Conservation (phyloP, 1,140 invertebrate species). For the Drosophila yakuba region DNA sequence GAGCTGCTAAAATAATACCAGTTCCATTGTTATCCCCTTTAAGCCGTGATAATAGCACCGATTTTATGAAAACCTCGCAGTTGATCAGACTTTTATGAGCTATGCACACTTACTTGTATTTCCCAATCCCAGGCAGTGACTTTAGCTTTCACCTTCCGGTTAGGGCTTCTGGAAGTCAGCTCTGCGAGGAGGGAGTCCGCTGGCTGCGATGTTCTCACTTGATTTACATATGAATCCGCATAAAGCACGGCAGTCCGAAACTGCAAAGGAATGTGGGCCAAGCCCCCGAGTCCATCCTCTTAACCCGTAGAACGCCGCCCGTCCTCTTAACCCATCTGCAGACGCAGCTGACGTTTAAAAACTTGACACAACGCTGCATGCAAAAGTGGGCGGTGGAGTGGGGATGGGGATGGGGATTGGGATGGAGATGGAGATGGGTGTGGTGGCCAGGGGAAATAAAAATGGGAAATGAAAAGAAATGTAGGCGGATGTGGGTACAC, state of each 20-base stretch:
- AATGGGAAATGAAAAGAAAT: conserved; percentile 56
- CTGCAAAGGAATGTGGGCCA: conserved; percentile 65
- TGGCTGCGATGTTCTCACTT: conserved; percentile 57
- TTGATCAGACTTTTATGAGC: no score
- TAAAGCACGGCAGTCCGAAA: conserved; percentile 59
- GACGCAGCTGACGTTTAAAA: conserved; percentile 66
- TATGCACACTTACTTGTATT: background rate
- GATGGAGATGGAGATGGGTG: background rate
- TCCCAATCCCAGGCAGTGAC: background rate
- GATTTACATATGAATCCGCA: conserved; percentile 74
- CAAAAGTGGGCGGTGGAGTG: conserved; percentile 16
- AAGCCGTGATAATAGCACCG: no score
- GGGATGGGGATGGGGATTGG: no score
- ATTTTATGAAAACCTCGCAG: no score
- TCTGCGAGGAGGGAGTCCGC: conserved; percentile 12
- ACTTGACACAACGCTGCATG: conserved; percentile 67
- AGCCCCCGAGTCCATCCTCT: conserved; percentile 39
- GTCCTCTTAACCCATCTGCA: conserved; percentile 26
- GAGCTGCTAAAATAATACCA: no score
- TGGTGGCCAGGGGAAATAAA: conserved; percentile 8
- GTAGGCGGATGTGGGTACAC: conserved; percentile 54
- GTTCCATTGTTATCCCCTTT: no score
- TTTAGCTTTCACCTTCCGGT: conserved; percentile 12
- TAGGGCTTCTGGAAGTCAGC: conserved; percentile 34
- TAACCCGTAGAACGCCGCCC: conserved; percentile 11